A percentile compares a stretch with the other conserved stretches of the same genome.
phyloP scores from a whole-genome alignment of 2,113 vertebrate species.

The Odocoileus virginianus region DNA sequence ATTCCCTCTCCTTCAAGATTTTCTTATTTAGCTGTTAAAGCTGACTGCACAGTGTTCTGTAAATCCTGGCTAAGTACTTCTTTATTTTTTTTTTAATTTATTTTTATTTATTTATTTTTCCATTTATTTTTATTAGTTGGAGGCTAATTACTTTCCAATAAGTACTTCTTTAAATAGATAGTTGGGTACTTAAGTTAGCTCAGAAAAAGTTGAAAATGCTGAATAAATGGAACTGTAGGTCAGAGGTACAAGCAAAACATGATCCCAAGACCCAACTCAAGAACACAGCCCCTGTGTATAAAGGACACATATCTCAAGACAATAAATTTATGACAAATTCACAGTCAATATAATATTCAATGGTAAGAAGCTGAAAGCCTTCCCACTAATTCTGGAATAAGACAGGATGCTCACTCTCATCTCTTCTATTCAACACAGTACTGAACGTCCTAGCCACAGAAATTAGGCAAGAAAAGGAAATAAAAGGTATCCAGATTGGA shows the following conservation, averaged over 20 bases:
- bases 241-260: background rate
- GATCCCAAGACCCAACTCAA: background rate
- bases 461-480: background rate
- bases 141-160: background rate
- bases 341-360: background rate
- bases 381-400: background rate
- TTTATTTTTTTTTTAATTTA: background rate
- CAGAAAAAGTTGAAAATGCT: background rate
- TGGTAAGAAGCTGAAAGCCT: background rate
- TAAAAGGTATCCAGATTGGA: background rate
- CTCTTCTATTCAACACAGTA: background rate
- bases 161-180: background rate
- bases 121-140: too few relatives aligned
- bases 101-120: too few relatives aligned
- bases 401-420: background rate
- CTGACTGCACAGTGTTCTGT: background rate
- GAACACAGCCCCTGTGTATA: background rate
- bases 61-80: background rate
- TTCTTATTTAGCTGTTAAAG: background rate
- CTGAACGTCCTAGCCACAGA: background rate
- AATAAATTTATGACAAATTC: background rate
- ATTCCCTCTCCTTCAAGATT: background rate
- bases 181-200: background rate
- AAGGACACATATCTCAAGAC: background rate
- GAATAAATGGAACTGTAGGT: background rate